Base-by-base conservation (phyloP, 1,140 invertebrate genomes). In the Proales similis region DNA sequence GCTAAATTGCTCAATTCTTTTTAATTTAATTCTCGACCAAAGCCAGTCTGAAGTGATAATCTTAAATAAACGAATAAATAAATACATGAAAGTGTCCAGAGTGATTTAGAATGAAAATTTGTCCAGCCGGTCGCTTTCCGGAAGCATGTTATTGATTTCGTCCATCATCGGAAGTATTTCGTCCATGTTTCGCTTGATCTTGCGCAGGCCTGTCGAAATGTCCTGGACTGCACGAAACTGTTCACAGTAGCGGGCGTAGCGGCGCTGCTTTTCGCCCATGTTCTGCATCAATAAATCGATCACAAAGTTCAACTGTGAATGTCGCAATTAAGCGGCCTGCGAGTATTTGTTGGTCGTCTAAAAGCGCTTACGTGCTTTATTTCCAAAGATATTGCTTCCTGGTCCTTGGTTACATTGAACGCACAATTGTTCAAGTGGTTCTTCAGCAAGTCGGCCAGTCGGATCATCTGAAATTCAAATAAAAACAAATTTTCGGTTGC, bases 311-410 rank as follows among this genome's bases (percentile, higher is more conserved):
- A 57, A 57, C 51, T 57, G 11, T 36, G n/a, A n/a, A n/a, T n/a
- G n/a, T n/a, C n/a, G n/a, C n/a, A n/a, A 22, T 27, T 0, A 57
- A 22, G 19, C 11, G n/a, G 14, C 30, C 0, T 12, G n/a, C 39
- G 19, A 14, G n/a, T 38, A 33, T 12, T 0, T 53, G 26, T 12
- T 51, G 12, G 33, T 51, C n/a, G 14, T 33, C n/a, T 12, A 24
- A 39, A n/a, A n/a, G n/a, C n/a, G n/a, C n/a, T 57, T 57, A 57
- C 51, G 45, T 57, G 51, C 24, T 57, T 57, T 7, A 57, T 57
- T 42, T 57, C 51, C 7, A 29, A 42, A 17, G 51, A 57, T n/a
- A 57, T 19, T 30, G 51, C 36, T 42, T 57, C 51, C 20, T 57
- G 51, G 30, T 57, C 51, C 32, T 57, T 42, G 12, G 51, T 57